A percentile compares a stretch with the other conserved stretches of the same genome.
These are phyloP conservation scores for Crotalus helleri DNA, from an alignment of 2,113 vertebrate genomes.

Conservation along the genomic window DNA sequence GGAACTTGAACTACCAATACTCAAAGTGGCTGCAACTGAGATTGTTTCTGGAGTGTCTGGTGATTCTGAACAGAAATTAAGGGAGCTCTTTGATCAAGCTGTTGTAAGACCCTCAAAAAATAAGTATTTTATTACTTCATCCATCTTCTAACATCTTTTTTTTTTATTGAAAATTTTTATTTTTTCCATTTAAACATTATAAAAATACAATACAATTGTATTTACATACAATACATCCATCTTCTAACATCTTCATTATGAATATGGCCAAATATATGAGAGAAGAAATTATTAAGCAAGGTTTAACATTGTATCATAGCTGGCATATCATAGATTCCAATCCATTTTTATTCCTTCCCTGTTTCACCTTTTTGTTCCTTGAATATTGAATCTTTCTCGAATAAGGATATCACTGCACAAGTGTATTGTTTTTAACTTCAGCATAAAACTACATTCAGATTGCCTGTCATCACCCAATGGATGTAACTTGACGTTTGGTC, in stretches of 20 bases:
- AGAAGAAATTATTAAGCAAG: neutral
- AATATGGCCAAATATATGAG: neutral
- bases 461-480: neutral
- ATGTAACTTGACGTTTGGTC: neutral
- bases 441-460: neutral
- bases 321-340: neutral
- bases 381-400: neutral
- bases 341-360: neutral
- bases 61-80: slow-evolving; percentile 93
- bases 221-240: neutral
- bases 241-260: neutral
- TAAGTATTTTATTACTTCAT: neutral
- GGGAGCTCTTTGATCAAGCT: slow-evolving; percentile 89
- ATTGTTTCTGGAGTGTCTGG: slow-evolving; percentile 94
- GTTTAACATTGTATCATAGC: neutral
- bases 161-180: no score
- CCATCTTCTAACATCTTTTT: neutral
- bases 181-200: no score
- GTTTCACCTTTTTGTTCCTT: neutral
- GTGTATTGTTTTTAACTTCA: neutral
- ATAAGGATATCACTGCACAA: neutral
- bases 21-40: slow-evolving; percentile 96
- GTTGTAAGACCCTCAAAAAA: slow-evolving; percentile 74
- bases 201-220: no score
- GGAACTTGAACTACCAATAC: slow-evolving; percentile 86